Evolutionary conservation across 2,888 invertebrate species (phyloP).

Genomic region (Philereme transversata): DNA sequence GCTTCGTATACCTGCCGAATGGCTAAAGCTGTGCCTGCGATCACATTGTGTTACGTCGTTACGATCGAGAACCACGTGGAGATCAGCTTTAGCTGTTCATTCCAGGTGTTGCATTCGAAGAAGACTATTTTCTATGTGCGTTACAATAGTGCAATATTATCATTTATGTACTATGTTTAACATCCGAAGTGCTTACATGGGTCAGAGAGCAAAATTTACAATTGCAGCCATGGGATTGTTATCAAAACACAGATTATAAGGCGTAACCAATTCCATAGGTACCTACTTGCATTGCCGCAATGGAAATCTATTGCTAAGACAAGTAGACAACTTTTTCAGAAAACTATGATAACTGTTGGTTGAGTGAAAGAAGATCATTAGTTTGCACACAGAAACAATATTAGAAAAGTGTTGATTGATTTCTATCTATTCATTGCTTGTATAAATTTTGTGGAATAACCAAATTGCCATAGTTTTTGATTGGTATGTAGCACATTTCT

Average conservation of each 20-base stretch:
- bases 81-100: slow-evolving; percentile 4
- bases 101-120: neutral
- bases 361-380: too few species aligned
- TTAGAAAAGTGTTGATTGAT: too few species aligned
- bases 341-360: too few species aligned
- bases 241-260: neutral
- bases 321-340: too few species aligned
- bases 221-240: neutral
- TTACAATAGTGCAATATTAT: slow-evolving; percentile 3
- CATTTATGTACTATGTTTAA: too few species aligned
- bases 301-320: too few species aligned
- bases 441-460: too few species aligned
- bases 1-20: slow-evolving; percentile 41
- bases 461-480: too few species aligned
- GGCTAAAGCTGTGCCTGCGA: slow-evolving; percentile 27
- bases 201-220: neutral
- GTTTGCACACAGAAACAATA: too few species aligned
- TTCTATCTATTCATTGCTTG: too few species aligned
- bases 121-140: neutral
- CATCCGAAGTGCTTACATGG: slow-evolving; percentile 9
- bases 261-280: neutral
- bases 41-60: slow-evolving; percentile 9
- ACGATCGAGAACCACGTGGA: slow-evolving; percentile 1
- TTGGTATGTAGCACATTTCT: too few species aligned
- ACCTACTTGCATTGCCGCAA: too few species aligned